Evolutionary conservation across 2,888 invertebrate species (phyloP), one percentile per base, ranked within the genome.

Genomic region (Nipponacmea schrenckii): DNA sequence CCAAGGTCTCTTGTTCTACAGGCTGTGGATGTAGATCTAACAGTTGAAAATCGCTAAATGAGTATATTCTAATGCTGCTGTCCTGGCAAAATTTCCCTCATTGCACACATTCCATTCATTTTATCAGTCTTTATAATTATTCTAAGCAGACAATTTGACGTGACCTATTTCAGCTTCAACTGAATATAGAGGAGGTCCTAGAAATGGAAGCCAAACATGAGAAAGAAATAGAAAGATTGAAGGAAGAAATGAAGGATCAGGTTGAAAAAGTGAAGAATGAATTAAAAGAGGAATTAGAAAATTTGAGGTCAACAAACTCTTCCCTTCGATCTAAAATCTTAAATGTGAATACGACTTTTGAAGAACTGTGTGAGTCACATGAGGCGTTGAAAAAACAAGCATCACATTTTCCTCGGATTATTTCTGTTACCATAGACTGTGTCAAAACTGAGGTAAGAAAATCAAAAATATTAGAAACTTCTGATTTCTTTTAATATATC

Each of bases 381-480:
- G 69, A 77, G 46, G 73, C 75, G 5, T 78, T 86, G 62, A 77
- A 80, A 73, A 76, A 79, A 20, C 77, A 83, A 68, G 80, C 80
- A 1, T 77, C 76, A 15, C 71, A 78, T 45, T 80, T 83, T 66
- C 85, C 85, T 1, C 74, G 74, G 20, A 68, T 81, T 3, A 75
- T 84, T 8, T 70, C 80, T 46, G 69, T 73, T 31, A 75, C 80
- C 2, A 78, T 84, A 24, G 68, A 73, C 24, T 76, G 75, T 14
- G 74, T 81, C 7, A 80, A 76, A 45, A 75, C 79, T 48, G 77
- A 84, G 82, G 85, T 83, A 70, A 68, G 68, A n/a, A n/a, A n/a
- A n/a, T n/a, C n/a, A n/a, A n/a, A n/a, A n/a, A n/a, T n/a, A n/a
- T n/a, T n/a, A n/a, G n/a, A n/a, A n/a, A n/a, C n/a, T n/a, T n/a